phyloP scores from a whole-genome alignment of 2,797 vertebrate genomes.

The Eremophila alpestris region DNA sequence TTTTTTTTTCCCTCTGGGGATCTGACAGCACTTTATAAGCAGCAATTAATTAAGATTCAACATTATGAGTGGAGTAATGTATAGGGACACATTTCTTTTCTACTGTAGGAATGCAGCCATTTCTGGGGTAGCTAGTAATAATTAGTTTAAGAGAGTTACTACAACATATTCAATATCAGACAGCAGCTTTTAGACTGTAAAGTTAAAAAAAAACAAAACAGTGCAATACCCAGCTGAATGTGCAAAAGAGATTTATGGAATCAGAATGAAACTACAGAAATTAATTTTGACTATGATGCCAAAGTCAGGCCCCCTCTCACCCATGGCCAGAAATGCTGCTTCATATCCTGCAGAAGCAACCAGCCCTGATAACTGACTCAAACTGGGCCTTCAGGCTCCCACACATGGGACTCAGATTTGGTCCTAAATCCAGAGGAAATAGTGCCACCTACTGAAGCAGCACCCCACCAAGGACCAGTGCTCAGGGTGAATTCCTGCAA shows the following conservation, averaged over 20 bases:
- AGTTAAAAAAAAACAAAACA: not conserved
- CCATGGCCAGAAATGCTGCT: not conserved
- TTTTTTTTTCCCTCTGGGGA: not conserved
- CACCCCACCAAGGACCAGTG: not conserved
- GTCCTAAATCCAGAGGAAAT: slow-evolving; percentile 41
- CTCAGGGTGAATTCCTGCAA: not conserved
- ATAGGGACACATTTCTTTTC: not conserved
- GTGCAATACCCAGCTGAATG: not conserved
- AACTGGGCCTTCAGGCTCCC: not conserved
- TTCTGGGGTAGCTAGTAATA: not conserved
- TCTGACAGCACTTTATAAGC: slow-evolving; percentile 18
- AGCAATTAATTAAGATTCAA: slow-evolving; percentile 38
- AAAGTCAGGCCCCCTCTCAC: not conserved
- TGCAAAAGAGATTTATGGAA: not conserved
- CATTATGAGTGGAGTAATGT: not conserved
- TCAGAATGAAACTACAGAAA: not conserved
- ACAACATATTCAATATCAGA: not conserved
- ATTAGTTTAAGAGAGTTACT: not conserved
- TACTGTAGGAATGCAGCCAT: not conserved
- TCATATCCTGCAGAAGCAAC: not conserved
- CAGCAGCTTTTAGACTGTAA: not conserved
- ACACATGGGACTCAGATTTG: not conserved
- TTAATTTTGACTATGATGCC: not conserved
- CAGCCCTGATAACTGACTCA: not conserved
- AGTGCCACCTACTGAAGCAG: slow-evolving; percentile 44